Percentiles rank a stretch among this genome's conserved stretches.
These are phyloP conservation scores for Hydrophis major DNA, from an alignment of 2,797 vertebrate genomes.

Conservation along the genomic window DNA sequence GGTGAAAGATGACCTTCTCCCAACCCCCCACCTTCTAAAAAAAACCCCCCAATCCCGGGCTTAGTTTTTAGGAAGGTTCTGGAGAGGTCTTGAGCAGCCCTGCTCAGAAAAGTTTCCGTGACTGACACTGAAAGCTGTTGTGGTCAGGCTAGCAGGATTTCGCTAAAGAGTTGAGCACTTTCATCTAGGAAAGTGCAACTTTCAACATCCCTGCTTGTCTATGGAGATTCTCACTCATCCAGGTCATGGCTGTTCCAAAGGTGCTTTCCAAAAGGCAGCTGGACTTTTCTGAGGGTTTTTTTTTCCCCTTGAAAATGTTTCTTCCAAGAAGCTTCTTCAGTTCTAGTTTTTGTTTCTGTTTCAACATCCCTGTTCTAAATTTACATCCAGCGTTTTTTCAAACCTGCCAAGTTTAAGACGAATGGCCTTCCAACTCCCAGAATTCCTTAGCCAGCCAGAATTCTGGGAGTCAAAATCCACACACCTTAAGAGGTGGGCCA, in stretches of 20 bases:
- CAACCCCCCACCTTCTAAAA: background rate
- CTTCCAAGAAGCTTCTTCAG: background rate
- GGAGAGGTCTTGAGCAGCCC: background rate
- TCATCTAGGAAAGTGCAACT: background rate
- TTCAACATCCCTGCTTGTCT: background rate
- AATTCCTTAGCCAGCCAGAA: background rate
- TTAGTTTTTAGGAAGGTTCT: background rate
- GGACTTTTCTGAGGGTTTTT: background rate
- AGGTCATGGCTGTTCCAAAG: background rate
- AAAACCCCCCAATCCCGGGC: fast-evolving
- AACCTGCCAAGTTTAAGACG: background rate
- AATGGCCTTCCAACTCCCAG: background rate
- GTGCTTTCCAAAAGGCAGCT: background rate
- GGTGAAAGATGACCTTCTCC: background rate
- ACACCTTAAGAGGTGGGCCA: background rate
- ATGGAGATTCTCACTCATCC: background rate
- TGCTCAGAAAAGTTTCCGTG: background rate
- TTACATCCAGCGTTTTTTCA: background rate
- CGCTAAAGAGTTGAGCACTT: background rate
- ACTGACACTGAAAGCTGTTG: background rate
- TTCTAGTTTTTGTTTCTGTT: background rate
- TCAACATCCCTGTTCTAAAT: background rate
- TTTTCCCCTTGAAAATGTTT: background rate
- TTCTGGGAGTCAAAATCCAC: background rate
- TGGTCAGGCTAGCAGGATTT: background rate